Evolutionary conservation across 2,797 vertebrate species (phyloP), one percentile per base, ranked within the genome.

Genomic region (Eupleurogrammus muticus): DNA sequence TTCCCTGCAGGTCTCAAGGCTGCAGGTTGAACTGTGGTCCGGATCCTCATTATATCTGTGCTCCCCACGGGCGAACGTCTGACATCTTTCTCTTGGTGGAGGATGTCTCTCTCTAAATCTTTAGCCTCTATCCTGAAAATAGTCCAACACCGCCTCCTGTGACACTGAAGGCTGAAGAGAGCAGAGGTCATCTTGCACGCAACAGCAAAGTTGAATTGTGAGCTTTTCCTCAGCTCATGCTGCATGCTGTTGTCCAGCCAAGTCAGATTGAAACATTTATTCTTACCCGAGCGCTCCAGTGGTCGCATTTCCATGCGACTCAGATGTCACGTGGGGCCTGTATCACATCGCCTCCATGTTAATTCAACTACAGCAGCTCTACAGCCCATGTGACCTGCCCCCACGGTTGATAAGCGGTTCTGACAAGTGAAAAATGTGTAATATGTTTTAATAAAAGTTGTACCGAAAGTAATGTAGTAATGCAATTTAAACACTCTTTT

Each of bases 1-100:
- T 47, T 70, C 35, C 47, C 54, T 48, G 57, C 50, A 44, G 53
- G 64, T 82, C 44, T 80, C 73, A 78, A 75, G 67, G 80, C 79
- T 56, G 40, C 23, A 44, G 55, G 77, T 58, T 76, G 58, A 82
- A 66, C 58, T 50, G 48, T 53, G 19, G 28, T 75, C 56, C 0
- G 42, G 34, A 8, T 71, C 49, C 60, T 78, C 67, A 69, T 82
- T 74, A 83, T 70, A 57, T 48, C 56, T 40, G 58, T 21, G 63
- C 62, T 51, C 52, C 72, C 71, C 67, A 67, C 57, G 75, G 66
- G 59, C 78, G 64, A 56, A 51, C 52, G 65, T 59, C 52, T 75
- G 73, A 79, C 65, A 68, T 80, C 71, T 66, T 72, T 51, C 57
- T 84, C 73, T 35, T 40, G 28, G 36, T 57, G 50, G 34, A 61